Evolutionary conservation across 2,113 vertebrate genomes (phyloP), one percentile per base, ranked within the genome.

Genomic region (Prinia subflava): DNA sequence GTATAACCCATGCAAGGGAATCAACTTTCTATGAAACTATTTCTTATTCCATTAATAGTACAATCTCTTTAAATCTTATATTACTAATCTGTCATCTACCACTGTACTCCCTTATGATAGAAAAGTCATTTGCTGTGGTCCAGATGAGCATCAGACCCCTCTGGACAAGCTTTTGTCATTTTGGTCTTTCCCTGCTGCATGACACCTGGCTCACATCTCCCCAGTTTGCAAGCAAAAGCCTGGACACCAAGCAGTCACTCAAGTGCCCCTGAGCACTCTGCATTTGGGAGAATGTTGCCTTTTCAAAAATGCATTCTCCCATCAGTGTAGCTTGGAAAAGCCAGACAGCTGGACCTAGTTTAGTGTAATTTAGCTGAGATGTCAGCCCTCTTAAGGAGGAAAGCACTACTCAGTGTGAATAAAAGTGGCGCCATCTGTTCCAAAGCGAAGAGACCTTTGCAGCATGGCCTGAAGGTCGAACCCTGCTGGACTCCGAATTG

Each of bases 391-490:
- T 81, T 53, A 77, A 28, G 49, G 52, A 81, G 44, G 37, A 95
- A 92, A 87, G 84, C 11, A 74, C 49, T 53, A 33, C 71, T 68
- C 80, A 76, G 94, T 39, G 69, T 77, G 86, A 92, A 59, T 59
- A 57, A 75, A 96, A 81, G 88, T 73, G 56, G 73, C 91, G 81
- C 76, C 56, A 90, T 70, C 82, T 84, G 85, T 73, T 90, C 85
- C 83, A 73, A 90, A 93, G 53, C 0, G 0, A 49, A 90, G 79
- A 81, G 90, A 67, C 76, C 76, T 92, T 39, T 84, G 56, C 86
- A 78, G 83, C 28, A 24, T 9, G 76, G 88, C 83, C 90, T 82
- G 80, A 94, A 96, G 93, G 93, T 93, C 60, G 83, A 88, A 89
- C 76, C 53, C 95, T 75, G 87, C 21, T 74, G 71, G 93, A 74